A percentile compares a stretch with the other conserved stretches of the same genome.
These are phyloP conservation scores for Siniperca undulata DNA, from an alignment of 2,797 vertebrate species.

Conservation along the genomic window DNA sequence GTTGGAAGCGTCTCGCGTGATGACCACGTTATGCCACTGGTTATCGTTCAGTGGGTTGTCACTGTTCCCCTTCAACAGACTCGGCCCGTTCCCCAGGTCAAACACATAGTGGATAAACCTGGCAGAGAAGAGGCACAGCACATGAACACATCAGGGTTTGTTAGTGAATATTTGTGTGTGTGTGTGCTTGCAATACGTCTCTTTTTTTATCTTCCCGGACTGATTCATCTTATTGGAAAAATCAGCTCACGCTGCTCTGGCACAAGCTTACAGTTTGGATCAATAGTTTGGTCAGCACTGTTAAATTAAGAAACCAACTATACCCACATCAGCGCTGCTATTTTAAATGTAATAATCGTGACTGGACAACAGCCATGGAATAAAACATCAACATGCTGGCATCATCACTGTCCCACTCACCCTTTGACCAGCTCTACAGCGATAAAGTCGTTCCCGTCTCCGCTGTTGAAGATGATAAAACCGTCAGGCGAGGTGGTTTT, in stretches of 20 bases:
- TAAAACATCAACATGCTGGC: neutral
- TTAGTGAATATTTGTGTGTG: neutral
- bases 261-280: constrained; percentile 25
- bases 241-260: constrained; percentile 7
- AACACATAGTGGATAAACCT: constrained; percentile 99
- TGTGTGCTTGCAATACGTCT: neutral
- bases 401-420: constrained; percentile 79
- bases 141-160: constrained; percentile 6
- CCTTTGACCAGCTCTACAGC: constrained; percentile 98
- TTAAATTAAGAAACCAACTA: constrained; percentile 5
- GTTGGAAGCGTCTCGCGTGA: constrained; percentile 94
- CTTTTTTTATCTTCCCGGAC: constrained; percentile 15
- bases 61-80: constrained; percentile 97
- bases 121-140: constrained; percentile 17
- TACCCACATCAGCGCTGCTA: neutral
- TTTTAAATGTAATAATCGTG: neutral
- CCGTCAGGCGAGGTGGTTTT: constrained; percentile 97
- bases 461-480: constrained; percentile 97
- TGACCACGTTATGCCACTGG: constrained; percentile 98
- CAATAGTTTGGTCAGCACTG: neutral
- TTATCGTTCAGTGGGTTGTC: constrained; percentile 95
- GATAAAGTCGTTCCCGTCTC: constrained; percentile 97
- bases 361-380: neutral
- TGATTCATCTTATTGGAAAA: constrained; percentile 35
- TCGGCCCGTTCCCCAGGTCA: constrained; percentile 96